These are phyloP conservation scores for Promerops cafer DNA, from an alignment of 2,113 vertebrate genomes.

Conservation along the genomic window DNA sequence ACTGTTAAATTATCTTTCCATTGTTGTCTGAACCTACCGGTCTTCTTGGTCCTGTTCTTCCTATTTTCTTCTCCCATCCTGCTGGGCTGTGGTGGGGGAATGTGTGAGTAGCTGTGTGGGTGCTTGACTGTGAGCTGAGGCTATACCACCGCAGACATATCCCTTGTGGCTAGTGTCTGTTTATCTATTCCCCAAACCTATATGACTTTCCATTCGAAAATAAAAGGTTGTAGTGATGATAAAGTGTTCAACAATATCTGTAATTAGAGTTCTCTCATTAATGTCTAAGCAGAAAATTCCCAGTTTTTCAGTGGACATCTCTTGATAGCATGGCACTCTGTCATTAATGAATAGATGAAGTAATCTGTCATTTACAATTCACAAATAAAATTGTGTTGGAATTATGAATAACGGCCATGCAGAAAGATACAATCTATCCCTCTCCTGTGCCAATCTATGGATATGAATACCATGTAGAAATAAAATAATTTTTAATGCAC, in stretches of 20 bases:
- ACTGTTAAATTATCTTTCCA: not conserved
- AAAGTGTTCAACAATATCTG: not conserved
- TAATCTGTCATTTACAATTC: not conserved
- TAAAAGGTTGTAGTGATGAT: not conserved
- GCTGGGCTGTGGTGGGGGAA: not conserved
- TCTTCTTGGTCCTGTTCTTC: not conserved
- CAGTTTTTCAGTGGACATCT: not conserved
- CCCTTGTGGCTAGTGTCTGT: not conserved
- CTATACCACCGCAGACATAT: not conserved
- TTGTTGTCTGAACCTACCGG: not conserved
- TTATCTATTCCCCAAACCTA: not conserved
- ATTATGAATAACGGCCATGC: not conserved
- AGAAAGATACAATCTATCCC: not conserved
- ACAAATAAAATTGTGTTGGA: not conserved
- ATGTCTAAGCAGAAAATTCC: not conserved
- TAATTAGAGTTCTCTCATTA: not conserved
- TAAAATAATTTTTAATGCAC: not conserved
- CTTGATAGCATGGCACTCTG: not conserved
- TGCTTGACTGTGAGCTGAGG: not conserved
- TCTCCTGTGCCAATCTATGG: not conserved
- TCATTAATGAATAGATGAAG: not conserved
- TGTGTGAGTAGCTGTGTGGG: not conserved
- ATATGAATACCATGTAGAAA: not conserved
- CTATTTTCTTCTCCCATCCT: not conserved
- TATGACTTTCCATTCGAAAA: not conserved